A percentile compares a stretch with the other conserved stretches of the same genome.
These are phyloP conservation scores for Acrocephalus scirpaceus DNA, from an alignment of 2,797 vertebrate genomes.

Conservation along the genomic window DNA sequence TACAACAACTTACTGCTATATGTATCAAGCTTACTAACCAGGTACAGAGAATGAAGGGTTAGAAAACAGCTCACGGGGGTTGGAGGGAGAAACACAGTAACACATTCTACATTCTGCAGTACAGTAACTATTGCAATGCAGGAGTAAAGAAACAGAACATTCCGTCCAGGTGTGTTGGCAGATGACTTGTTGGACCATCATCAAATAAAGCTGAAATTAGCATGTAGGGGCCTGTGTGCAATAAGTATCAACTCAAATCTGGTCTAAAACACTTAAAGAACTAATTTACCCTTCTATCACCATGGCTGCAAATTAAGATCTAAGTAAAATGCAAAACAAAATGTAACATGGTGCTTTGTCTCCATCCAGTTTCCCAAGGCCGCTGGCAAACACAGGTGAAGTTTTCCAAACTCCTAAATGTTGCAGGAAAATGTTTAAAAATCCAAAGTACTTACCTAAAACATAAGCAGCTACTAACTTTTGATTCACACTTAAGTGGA, in stretches of 20 bases:
- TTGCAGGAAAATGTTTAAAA: neutral
- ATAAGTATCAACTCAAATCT: neutral
- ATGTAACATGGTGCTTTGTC: neutral
- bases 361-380: neutral
- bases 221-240: neutral
- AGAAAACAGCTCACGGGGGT: neutral
- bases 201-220: neutral
- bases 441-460: conserved; percentile 84
- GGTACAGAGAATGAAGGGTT: neutral
- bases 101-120: neutral
- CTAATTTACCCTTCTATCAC: neutral
- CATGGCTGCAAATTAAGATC: neutral
- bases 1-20: neutral
- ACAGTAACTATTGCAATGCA: neutral
- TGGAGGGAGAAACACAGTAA: neutral
- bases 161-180: neutral
- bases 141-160: neutral
- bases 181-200: neutral
- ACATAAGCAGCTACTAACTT: conserved; percentile 99
- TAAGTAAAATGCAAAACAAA: neutral
- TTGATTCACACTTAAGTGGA: conserved; percentile 99
- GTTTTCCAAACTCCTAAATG: neutral
- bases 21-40: neutral
- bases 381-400: neutral
- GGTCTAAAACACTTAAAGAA: neutral